These are phyloP conservation scores for Climacteris rufus DNA, from an alignment of 2,113 vertebrate genomes.

Conservation along the genomic window DNA sequence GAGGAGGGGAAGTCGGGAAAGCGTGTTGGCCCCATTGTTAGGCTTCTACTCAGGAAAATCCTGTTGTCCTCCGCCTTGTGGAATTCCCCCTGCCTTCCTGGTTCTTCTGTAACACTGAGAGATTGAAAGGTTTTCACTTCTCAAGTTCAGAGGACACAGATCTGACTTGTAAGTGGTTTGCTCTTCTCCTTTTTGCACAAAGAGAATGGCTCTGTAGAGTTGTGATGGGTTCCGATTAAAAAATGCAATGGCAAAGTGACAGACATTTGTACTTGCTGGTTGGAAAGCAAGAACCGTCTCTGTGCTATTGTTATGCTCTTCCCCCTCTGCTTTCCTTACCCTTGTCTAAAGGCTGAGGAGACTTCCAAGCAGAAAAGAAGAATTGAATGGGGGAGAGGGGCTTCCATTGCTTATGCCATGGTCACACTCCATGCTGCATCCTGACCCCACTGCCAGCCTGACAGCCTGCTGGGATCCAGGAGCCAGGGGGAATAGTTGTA, in stretches of 20 bases:
- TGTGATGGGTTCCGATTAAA: background rate
- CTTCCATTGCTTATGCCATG: background rate
- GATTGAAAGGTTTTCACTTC: background rate
- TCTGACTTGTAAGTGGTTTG: background rate
- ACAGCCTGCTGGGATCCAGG: background rate
- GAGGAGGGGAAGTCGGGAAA: background rate
- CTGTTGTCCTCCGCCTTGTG: background rate
- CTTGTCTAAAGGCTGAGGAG: background rate
- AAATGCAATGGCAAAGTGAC: background rate
- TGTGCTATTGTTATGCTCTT: background rate
- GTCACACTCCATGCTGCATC: background rate
- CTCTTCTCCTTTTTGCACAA: background rate
- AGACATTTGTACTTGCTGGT: background rate
- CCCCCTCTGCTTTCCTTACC: background rate
- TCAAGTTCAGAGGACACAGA: background rate
- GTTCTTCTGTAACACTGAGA: background rate
- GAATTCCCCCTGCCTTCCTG: slow-evolving; percentile 16
- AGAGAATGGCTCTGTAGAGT: background rate
- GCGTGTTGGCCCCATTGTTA: background rate
- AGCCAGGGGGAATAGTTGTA: background rate
- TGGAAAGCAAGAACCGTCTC: background rate
- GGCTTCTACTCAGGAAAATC: slow-evolving; percentile 13
- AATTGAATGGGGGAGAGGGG: background rate
- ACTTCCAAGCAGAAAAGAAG: background rate
- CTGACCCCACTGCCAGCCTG: background rate